Evolutionary conservation across 1,140 invertebrate species (phyloP), one percentile per base, ranked within the genome.

Genomic region (Zaprionus camerounensis): DNA sequence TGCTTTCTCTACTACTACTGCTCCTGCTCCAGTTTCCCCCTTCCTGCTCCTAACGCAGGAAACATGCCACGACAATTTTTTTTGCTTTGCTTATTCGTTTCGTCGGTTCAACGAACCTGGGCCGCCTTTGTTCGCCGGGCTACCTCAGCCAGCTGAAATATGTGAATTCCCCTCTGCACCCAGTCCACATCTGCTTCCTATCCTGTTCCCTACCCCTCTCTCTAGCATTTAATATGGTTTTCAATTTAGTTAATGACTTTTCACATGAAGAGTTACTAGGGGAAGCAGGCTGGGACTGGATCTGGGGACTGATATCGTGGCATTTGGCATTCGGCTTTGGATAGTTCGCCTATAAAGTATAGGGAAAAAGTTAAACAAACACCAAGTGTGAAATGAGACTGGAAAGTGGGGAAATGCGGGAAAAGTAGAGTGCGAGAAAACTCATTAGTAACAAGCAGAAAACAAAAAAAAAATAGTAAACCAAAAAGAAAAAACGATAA

Each of bases 201-300:
- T 22, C 15, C 6, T 2, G 15, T 13, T 20, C 6, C 38, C 66
- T 58, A 22, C 56, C 46, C 24, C 36, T 38, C 38, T 31, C 38
- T 63, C 38, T n/a, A 61, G 46, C 68, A 31, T 68, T 74, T 83
- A 68, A 88, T 87, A 88, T 88, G 74, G 55, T 73, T 74, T 83
- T 90, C 81, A 87, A 87, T 87, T 87, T 76, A 76, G 81, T 84
- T 87, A 90, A 87, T 87, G 84, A 90, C 84, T 76, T 79, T 75
- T 58, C 56, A 76, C 51, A 56, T 81, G 34, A 55, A 36, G 36
- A 7, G 17, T 15, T 36, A 20, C 9, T 15, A 7, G n/a, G 22
- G 38, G 15, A 28, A 28, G 1, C 31, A 34, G 31, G 31, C 31
- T 34, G 31, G 31, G 9, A 34, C 31, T 34, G 31, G 31, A 34